Percentiles rank a stretch among this genome's conserved stretches.
Evolutionary conservation across 2,888 invertebrate species (phyloP).

Genomic region (Tipula unca): DNA sequence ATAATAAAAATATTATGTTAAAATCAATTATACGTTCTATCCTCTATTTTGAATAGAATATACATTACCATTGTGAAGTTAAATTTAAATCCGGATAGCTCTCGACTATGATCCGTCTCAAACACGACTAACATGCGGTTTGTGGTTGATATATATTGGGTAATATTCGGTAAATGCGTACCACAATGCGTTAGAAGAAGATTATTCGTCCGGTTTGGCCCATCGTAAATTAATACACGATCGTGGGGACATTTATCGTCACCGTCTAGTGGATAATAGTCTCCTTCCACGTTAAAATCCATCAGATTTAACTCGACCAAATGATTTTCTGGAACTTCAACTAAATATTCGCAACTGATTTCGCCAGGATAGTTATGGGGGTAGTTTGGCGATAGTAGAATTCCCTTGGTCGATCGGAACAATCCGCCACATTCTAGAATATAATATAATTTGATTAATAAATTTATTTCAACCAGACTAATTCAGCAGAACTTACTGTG

Average conservation of each 20-base stretch:
- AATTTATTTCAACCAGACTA: not conserved
- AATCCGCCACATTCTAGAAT: constrained; percentile 65
- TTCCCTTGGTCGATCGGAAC: constrained; percentile 51
- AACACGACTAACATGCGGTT: constrained; percentile 60
- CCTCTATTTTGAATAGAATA: too few relatives aligned
- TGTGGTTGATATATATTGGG: constrained; percentile 47
- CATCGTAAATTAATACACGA: constrained; percentile 33
- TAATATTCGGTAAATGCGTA: constrained; percentile 40
- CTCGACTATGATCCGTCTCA: constrained; percentile 47
- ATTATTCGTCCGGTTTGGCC: constrained; percentile 34
- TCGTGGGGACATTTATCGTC: not conserved
- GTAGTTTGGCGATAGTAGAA: constrained; percentile 72
- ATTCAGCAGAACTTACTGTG: constrained; percentile 42
- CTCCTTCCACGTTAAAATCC: constrained; percentile 54
- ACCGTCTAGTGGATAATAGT: not conserved
- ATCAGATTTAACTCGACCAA: constrained; percentile 58
- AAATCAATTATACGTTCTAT: too few relatives aligned
- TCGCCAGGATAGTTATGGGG: constrained; percentile 68
- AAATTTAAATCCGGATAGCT: constrained; percentile 71
- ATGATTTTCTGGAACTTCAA: constrained; percentile 58
- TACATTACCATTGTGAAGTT: constrained; percentile 49
- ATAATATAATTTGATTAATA: not conserved
- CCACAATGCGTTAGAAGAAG: constrained; percentile 52
- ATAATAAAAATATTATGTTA: too few relatives aligned
- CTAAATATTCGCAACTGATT: constrained; percentile 69